Evolutionary conservation across 1,140 invertebrate genomes (phyloP).

Genomic region (Hormaphis cornu): DNA sequence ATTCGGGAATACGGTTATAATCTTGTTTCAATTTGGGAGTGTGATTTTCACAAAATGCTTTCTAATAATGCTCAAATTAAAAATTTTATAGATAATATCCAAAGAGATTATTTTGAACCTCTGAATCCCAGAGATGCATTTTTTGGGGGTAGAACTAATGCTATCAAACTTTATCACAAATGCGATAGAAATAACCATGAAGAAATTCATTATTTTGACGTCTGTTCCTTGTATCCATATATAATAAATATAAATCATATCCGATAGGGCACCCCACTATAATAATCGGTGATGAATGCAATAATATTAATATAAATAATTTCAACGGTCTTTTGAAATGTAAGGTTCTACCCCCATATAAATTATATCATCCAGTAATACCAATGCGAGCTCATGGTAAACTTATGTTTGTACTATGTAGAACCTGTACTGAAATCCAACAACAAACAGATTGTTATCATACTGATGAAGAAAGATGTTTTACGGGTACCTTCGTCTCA

Average conservation of each 20-base stretch:
- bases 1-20: too few relatives aligned
- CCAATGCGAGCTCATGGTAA: conserved; percentile 37
- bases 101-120: too few relatives aligned
- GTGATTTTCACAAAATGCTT: too few relatives aligned
- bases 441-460: conserved; percentile 36
- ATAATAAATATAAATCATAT: conserved; percentile 39
- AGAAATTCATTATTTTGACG: conserved; percentile 41
- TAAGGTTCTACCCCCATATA: conserved; percentile 38
- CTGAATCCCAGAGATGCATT: conserved; percentile 11
- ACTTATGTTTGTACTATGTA: conserved; percentile 40
- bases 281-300: conserved; percentile 37
- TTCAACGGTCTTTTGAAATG: conserved; percentile 38
- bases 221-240: conserved; percentile 41
- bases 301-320: background rate
- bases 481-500: conserved; percentile 42
- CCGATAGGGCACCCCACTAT: conserved; percentile 41
- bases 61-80: too few relatives aligned
- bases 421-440: conserved; percentile 35
- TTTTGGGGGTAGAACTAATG: conserved; percentile 15
- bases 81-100: too few relatives aligned
- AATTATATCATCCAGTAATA: conserved; percentile 40
- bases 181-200: conserved; percentile 34
- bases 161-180: conserved; percentile 35
- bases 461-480: conserved; percentile 37
- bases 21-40: conserved; percentile 5